Conservation (phyloP, 2,113 vertebrate species). For the Syngnathoides biaculeatus region DNA sequence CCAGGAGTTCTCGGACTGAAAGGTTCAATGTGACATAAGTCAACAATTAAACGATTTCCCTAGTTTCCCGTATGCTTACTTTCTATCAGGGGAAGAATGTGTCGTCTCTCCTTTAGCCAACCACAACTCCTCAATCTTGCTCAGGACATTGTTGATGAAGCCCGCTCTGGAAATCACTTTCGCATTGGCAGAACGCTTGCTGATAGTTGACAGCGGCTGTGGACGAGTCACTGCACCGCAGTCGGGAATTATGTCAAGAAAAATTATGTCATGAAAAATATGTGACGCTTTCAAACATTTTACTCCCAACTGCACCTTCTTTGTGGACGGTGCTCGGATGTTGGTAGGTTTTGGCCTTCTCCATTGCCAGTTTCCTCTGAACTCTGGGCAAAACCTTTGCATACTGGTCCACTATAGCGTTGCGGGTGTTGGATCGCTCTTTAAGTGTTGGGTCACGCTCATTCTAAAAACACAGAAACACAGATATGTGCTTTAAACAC, state of each 20-base stretch:
- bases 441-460: slow-evolving; percentile 82
- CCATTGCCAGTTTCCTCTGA: slow-evolving; percentile 85
- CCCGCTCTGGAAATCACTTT: slow-evolving; percentile 83
- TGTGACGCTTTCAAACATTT: neutral
- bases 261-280: neutral
- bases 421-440: slow-evolving; percentile 83
- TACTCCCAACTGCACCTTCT: slow-evolving; percentile 74
- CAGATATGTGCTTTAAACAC: neutral
- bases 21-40: slow-evolving; percentile 14
- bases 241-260: neutral
- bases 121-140: slow-evolving; percentile 89
- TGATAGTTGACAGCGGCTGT: slow-evolving; percentile 85
- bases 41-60: neutral
- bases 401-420: slow-evolving; percentile 86
- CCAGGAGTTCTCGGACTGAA: slow-evolving; percentile 64
- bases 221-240: slow-evolving; percentile 78
- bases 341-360: slow-evolving; percentile 84
- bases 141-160: slow-evolving; percentile 85
- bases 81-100: slow-evolving; percentile 56
- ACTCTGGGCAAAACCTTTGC: slow-evolving; percentile 85
- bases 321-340: slow-evolving; percentile 72
- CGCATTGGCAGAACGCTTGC: slow-evolving; percentile 73
- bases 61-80: slow-evolving; percentile 57
- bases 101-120: slow-evolving; percentile 67
- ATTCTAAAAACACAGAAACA: slow-evolving; percentile 66